These are phyloP conservation scores for Agelas oroides DNA, from an alignment of 37 sponge, comb jelly and placozoan species.

Conservation along the genomic window DNA sequence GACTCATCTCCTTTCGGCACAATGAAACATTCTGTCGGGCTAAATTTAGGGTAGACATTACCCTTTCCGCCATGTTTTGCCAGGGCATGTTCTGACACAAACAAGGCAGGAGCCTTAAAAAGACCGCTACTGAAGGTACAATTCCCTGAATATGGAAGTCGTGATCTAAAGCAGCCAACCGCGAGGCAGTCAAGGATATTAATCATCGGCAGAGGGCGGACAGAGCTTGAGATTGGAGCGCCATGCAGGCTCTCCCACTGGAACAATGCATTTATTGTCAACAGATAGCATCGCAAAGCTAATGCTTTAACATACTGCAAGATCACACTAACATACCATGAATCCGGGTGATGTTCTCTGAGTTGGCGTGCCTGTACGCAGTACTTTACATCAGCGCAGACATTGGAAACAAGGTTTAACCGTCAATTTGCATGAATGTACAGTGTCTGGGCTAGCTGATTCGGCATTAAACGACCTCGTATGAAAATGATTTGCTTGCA, in stretches of 20 bases:
- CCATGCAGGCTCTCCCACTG: neutral
- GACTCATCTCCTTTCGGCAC: no score
- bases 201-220: neutral
- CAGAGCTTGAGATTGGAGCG: neutral
- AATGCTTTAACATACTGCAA: conserved; percentile 11
- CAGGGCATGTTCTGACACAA: conserved; percentile 12
- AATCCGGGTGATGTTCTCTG: conserved; percentile 9
- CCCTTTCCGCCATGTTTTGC: conserved; percentile 25
- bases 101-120: conserved; percentile 8
- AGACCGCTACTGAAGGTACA: conserved; percentile 12
- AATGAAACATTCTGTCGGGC: conserved; percentile 8
- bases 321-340: conserved; percentile 14
- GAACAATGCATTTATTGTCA: conserved; percentile 10
- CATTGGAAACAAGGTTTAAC: no score
- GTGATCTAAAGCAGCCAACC: conserved; percentile 4
- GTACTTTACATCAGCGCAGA: conserved; percentile 21
- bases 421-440: no score
- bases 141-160: conserved; percentile 23
- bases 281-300: conserved; percentile 4
- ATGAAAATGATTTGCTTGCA: no score
- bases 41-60: conserved; percentile 22
- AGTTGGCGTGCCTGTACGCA: conserved; percentile 1
- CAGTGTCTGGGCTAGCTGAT: no score
- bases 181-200: neutral
- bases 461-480: no score